Percentiles rank a stretch among this genome's conserved stretches.
These are phyloP conservation scores for Pardalotus punctatus DNA, from an alignment of 2,113 vertebrate genomes.

Conservation along the genomic window DNA sequence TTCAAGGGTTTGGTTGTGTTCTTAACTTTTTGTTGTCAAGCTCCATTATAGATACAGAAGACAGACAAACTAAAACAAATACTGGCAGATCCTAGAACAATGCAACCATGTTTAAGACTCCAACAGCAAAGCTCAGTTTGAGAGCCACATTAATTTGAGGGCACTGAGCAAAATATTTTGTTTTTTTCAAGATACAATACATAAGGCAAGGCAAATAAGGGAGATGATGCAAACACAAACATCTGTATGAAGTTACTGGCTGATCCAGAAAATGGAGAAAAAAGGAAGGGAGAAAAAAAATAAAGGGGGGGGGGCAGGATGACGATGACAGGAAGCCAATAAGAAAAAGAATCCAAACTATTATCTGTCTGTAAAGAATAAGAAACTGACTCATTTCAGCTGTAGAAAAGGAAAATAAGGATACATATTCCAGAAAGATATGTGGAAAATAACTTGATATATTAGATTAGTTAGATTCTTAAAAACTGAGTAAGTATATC, in stretches of 20 bases:
- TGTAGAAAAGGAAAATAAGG: neutral
- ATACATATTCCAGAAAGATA: neutral
- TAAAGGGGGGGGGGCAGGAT: fast-evolving
- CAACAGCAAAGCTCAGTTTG: neutral
- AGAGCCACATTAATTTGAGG: neutral
- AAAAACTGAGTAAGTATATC: neutral
- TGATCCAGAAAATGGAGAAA: neutral
- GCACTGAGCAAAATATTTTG: neutral
- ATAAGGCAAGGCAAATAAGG: neutral
- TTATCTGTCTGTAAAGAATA: neutral
- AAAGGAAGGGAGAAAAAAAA: too few species aligned
- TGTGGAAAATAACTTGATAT: neutral
- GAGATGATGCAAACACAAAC: neutral
- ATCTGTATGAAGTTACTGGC: neutral
- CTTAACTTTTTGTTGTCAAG: neutral
- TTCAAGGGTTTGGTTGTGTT: neutral
- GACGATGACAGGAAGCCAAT: too few species aligned
- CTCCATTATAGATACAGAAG: neutral
- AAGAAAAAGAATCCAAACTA: neutral
- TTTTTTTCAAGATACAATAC: neutral
- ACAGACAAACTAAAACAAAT: neutral
- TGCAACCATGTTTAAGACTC: neutral
- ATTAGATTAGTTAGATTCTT: neutral
- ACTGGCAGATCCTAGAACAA: neutral
- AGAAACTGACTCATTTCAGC: neutral